Base-by-base conservation (phyloP, 2,888 invertebrate genomes). In the Malacosoma neustria region DNA sequence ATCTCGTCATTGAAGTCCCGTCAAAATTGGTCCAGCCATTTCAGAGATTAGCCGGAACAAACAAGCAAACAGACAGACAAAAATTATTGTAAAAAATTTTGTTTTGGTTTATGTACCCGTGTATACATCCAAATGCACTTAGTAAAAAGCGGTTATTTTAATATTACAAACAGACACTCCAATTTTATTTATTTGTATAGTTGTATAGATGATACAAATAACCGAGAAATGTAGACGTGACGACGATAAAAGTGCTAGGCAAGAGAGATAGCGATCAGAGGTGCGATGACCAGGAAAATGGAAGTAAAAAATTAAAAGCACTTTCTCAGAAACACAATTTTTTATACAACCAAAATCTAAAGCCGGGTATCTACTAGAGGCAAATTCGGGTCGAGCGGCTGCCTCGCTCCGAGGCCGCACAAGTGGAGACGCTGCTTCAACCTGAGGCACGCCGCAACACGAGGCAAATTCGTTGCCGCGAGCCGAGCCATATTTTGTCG, bases 371-470 rank as follows among this genome's bases (percentile, higher is more conserved):
- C 15, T 5, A 15, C 15, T 15, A 15, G 15, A 15, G 15, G 30
- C 30, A 30, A n/a, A 4, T n/a, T 30, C 30, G 30, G 30, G 30
- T 30, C 11, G 30, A 30, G 30, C 30, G 30, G 30, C 30, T 30
- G n/a, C 30, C 30, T 30, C 30, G 30, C 30, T 30, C 30, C 9
- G 30, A 30, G 30, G 9, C 30, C 30, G 30, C 30, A 30, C 30
- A 30, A 30, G 11, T 30, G 30, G 11, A 11, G 30, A 30, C 11
- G 30, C 30, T 4, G 30, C 30, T n/a, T 30, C 30, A 30, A 11
- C 30, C 30, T 30, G 30, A 30, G 30, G 11, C 30, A 11, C n/a
- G n/a, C 30, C 30, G 30, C 30, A n/a, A 30, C n/a, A 30, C 30
- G 30, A 30, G 30, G 30, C 30, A 30, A 30, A 3, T 30, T 30